Evolutionary conservation across 2,888 invertebrate genomes (phyloP), one percentile per base, ranked within the genome.

Genomic region (Disparrhopalites patrizii): DNA sequence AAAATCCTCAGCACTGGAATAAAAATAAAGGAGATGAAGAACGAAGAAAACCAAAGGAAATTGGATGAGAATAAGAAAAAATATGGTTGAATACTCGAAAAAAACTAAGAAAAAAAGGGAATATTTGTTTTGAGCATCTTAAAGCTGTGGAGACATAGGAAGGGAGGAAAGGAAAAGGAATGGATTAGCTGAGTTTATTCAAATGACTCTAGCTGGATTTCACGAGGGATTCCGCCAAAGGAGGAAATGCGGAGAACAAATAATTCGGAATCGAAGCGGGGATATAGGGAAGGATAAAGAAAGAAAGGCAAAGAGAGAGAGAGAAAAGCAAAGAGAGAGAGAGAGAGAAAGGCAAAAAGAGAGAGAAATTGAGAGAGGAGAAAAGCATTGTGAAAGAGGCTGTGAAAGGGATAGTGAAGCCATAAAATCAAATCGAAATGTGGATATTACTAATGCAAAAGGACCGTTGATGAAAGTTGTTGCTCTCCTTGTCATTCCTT

Each of bases 371-470:
- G 36, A 51, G 61, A 61, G 13, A 8, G 47, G 43, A 47, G 18
- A 27, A n/a, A 47, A 38, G 33, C 23, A 30, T 36, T n/a, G n/a
- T n/a, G n/a, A n/a, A n/a, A n/a, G n/a, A 50, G 30, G 25, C 31
- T 18, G 31, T 20, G 31, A 61, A 61, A 57, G 30, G 51, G 51
- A 60, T 31, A 36, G 54, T 52, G 20, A n/a, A n/a, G 27, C 28
- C n/a, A n/a, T 7, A 50, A 10, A 20, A 13, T 20, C 50, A n/a
- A 15, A 13, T 50, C 27, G 54, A 52, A 52, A 52, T 50, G 50
- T 15, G 18, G 8, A 50, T 10, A 20, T 20, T 13, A 20, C 7
- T 20, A 18, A 50, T 52, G 25, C 25, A 33, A 25, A 36, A 31
- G 47, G 25, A 13, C 23, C 47, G 10, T 47, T 47, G 10, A 8